phyloP scores from a whole-genome alignment of 1,140 invertebrate species.

The Physella acuta region DNA sequence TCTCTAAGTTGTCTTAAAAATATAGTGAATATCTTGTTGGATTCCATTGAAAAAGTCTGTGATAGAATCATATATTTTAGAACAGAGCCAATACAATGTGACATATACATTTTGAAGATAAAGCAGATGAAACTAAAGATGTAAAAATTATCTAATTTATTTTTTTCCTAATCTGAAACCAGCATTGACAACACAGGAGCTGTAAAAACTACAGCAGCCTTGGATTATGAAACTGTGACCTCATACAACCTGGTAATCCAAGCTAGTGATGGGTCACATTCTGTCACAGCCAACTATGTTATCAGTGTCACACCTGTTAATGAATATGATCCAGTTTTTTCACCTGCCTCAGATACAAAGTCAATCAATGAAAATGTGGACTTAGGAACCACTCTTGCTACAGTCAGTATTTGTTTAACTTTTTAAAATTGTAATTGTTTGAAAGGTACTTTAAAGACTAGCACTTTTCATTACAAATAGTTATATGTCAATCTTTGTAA shows the following conservation, averaged over 20 bases:
- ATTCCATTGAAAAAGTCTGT: no score
- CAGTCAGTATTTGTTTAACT: slow-evolving; percentile 24
- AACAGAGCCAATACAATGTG: no score
- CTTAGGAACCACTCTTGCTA: slow-evolving; percentile 26
- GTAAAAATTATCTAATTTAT: no score
- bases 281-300: background rate
- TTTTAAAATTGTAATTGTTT: background rate
- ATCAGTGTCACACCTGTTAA: slow-evolving; percentile 76
- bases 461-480: background rate
- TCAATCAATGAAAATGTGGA: slow-evolving; percentile 35
- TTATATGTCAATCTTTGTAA: background rate
- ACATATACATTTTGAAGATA: no score
- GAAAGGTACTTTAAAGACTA: no score
- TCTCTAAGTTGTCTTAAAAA: no score
- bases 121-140: no score
- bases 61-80: no score
- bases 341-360: slow-evolving; percentile 24
- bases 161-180: no score
- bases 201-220: slow-evolving; percentile 26
- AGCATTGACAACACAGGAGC: no score
- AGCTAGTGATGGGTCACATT: slow-evolving; percentile 29
- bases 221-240: slow-evolving; percentile 40
- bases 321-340: slow-evolving; percentile 79
- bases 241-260: slow-evolving; percentile 36
- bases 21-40: no score